Evolutionary conservation across 2,113 vertebrate species (phyloP).

Genomic region (Corythaeola cristata): DNA sequence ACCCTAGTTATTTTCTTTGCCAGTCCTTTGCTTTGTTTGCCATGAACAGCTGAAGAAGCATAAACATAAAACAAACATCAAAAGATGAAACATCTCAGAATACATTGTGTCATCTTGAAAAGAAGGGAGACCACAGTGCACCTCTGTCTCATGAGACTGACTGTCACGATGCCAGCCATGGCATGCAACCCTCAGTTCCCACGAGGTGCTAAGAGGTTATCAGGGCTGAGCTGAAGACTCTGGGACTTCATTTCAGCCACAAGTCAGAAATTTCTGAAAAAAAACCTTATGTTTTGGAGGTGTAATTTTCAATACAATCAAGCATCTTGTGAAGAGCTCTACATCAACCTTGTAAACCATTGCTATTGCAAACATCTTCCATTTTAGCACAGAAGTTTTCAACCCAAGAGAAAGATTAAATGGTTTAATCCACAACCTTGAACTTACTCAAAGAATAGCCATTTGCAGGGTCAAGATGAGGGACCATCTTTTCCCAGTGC

Average conservation of each 20-base stretch:
- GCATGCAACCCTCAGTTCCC: background rate
- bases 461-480: background rate
- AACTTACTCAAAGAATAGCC: background rate
- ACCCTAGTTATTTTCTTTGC: background rate
- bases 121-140: background rate
- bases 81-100: background rate
- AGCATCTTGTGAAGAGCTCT: background rate
- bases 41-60: background rate
- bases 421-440: background rate
- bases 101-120: background rate
- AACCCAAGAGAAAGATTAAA: background rate
- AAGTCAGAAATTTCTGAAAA: background rate
- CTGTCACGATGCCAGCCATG: rapidly evolving
- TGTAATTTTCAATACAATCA: background rate
- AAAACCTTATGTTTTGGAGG: background rate
- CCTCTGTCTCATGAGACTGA: background rate
- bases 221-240: background rate
- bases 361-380: background rate
- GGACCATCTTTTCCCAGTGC: background rate
- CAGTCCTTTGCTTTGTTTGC: background rate
- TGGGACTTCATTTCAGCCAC: background rate
- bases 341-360: background rate
- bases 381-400: background rate
- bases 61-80: background rate
- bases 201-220: rapidly evolving